Evolutionary conservation across 2,113 vertebrate species (phyloP), one percentile per base, ranked within the genome.

Genomic region (Lepidothrix coronata): DNA sequence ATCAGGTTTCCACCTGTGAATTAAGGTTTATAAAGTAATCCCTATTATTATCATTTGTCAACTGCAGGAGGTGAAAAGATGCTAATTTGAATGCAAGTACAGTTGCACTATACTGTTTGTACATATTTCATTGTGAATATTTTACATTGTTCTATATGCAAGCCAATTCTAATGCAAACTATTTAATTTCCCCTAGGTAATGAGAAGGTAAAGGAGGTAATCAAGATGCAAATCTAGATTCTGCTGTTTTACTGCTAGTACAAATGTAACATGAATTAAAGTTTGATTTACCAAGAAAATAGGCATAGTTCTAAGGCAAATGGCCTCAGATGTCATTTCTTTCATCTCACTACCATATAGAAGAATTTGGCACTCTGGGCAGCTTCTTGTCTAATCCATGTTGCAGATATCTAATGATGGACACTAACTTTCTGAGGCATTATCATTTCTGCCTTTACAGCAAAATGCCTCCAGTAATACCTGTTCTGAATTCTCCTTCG

Each of bases 151-250:
- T 94, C 88, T 93, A 90, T 85, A 90, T 80, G 88, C 93, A 95
- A 96, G 65, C 52, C 75, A 93, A 80, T 91, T 91, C 93, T 86
- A 95, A 96, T 83, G 93, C 82, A 91, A 95, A 91, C 68, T 74
- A 85, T 82, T 96, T 96, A 91, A 96, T 95, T 95, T 96, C 93
- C 91, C 91, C 48, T 59, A 91, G 94, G 94, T 97, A 97, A 95
- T 90, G 93, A 88, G 82, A 95, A 94, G 79, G 96, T 95, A 96
- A 96, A 83, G 75, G 39, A 94, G 55, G 59, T 83, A 95, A 95
- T 95, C 94, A 96, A 94, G 94, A 91, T 91, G 82, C 95, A 95
- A 96, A 96, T 91, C 84, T 75, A 87, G 75, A 91, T 89, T 91
- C 76, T 82, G 63, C 63, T 88, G 33, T 57, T 95, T 92, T 78